Percentiles rank a stretch among this genome's conserved stretches.
These are phyloP conservation scores for Heliocidaris erythrogramma DNA, from an alignment of 35 echinoderm and acorn worm genomes.

Conservation along the genomic window DNA sequence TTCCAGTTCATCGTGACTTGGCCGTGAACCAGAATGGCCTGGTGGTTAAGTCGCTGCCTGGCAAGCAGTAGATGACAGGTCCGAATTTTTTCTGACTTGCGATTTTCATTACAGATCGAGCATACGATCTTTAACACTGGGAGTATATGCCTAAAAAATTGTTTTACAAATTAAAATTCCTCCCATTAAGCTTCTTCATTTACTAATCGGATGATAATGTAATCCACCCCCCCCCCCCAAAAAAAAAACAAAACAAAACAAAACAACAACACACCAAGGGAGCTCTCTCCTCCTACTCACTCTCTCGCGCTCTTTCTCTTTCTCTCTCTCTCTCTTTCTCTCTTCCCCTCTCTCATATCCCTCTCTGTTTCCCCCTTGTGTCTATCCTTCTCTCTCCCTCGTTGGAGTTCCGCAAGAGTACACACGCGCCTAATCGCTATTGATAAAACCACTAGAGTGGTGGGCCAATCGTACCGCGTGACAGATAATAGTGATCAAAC, in stretches of 20 bases:
- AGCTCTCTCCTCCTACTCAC: background rate
- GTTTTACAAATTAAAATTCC: too few species aligned
- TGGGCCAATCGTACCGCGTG: slow-evolving; percentile 72
- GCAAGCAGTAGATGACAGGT: too few species aligned
- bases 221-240: background rate
- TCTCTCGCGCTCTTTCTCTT: background rate
- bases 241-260: background rate
- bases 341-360: background rate
- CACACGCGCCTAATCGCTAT: slow-evolving; percentile 84
- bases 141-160: too few species aligned
- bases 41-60: too few species aligned
- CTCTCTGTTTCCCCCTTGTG: background rate
- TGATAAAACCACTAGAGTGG: slow-evolving; percentile 70
- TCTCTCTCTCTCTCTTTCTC: background rate
- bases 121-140: too few species aligned
- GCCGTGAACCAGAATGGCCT: too few species aligned
- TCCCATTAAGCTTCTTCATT: too few species aligned
- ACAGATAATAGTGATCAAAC: slow-evolving; percentile 68
- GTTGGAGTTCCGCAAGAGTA: slow-evolving; percentile 76
- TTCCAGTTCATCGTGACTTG: too few species aligned
- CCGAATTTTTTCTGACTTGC: too few species aligned
- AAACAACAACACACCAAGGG: background rate
- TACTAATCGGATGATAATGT: too few species aligned
- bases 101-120: too few species aligned
- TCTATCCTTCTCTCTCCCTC: slow-evolving; percentile 14